Evolutionary conservation across 2,888 invertebrate species (phyloP).

Genomic region (Meiosimyza platycephala): DNA sequence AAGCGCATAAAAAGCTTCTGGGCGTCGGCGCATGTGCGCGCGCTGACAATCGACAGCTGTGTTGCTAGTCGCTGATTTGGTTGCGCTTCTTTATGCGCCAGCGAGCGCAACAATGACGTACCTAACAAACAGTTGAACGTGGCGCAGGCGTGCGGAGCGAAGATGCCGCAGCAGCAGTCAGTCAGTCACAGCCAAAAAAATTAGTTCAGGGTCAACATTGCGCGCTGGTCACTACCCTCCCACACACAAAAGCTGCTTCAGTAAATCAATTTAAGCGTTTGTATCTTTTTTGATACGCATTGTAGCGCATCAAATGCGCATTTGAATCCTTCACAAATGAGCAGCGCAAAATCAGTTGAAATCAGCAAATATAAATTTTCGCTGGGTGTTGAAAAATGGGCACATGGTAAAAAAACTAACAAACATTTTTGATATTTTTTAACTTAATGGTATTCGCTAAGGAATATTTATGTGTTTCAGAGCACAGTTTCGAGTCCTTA

Average conservation of each 20-base stretch:
- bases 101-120: background rate
- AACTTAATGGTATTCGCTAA: too few relatives aligned
- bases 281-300: slow-evolving; percentile 19
- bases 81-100: slow-evolving; percentile 23
- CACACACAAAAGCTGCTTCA: background rate
- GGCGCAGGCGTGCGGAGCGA: too few relatives aligned
- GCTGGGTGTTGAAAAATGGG: too few relatives aligned
- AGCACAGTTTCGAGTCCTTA: too few relatives aligned
- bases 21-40: slow-evolving; percentile 38
- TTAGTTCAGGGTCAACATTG: slow-evolving; percentile 24
- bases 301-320: background rate
- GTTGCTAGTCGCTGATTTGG: background rate
- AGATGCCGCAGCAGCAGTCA: background rate
- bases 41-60: slow-evolving; percentile 34
- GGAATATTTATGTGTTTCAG: too few relatives aligned
- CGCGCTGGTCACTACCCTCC: slow-evolving; percentile 7
- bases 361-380: background rate
- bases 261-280: slow-evolving; percentile 35
- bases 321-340: too few relatives aligned
- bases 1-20: slow-evolving; percentile 45
- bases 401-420: too few relatives aligned
- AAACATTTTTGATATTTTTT: too few relatives aligned
- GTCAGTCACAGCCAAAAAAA: background rate
- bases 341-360: too few relatives aligned
- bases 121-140: too few relatives aligned